Percentiles rank a stretch among this genome's conserved stretches.
Evolutionary conservation across 2,888 invertebrate genomes (phyloP).

Genomic region (Desoria tigrina): DNA sequence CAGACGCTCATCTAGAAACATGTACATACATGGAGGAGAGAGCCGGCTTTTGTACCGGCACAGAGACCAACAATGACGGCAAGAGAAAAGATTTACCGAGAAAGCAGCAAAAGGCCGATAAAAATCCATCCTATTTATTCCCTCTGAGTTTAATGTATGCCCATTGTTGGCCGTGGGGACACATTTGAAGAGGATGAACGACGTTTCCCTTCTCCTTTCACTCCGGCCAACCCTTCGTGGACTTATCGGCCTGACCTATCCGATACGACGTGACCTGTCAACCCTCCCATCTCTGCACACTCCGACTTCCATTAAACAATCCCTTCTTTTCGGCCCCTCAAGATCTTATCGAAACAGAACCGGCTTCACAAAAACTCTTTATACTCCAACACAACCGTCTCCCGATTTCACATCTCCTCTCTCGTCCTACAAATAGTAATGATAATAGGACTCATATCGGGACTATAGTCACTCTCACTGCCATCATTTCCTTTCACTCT

Average conservation of each 20-base stretch:
- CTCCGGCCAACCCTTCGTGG: constrained; percentile 21
- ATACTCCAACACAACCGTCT: no score
- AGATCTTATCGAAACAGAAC: constrained; percentile 9
- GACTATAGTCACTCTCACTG: no score
- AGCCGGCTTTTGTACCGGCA: neutral
- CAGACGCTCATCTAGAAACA: no score
- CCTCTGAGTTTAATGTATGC: constrained; percentile 13
- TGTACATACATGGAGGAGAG: no score
- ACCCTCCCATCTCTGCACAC: constrained; percentile 15
- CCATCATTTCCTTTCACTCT: no score
- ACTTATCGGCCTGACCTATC: constrained; percentile 26
- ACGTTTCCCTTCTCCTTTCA: constrained; percentile 15
- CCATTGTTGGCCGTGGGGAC: constrained; percentile 27
- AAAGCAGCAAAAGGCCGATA: constrained; percentile 26
- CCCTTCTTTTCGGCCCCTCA: constrained; percentile 11
- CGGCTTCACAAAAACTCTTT: no score
- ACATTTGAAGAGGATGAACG: constrained; percentile 18
- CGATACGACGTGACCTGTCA: constrained; percentile 30
- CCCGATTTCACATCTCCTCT: no score
- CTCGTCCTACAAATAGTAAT: no score
- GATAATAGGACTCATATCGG: no score
- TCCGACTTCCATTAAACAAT: neutral
- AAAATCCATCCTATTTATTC: no score
- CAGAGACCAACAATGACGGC: constrained; percentile 18
- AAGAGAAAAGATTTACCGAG: constrained; percentile 27